A percentile compares a stretch with the other conserved stretches of the same genome.
Evolutionary conservation across 2,888 invertebrate species (phyloP).

Genomic region (Xestia xanthographa): DNA sequence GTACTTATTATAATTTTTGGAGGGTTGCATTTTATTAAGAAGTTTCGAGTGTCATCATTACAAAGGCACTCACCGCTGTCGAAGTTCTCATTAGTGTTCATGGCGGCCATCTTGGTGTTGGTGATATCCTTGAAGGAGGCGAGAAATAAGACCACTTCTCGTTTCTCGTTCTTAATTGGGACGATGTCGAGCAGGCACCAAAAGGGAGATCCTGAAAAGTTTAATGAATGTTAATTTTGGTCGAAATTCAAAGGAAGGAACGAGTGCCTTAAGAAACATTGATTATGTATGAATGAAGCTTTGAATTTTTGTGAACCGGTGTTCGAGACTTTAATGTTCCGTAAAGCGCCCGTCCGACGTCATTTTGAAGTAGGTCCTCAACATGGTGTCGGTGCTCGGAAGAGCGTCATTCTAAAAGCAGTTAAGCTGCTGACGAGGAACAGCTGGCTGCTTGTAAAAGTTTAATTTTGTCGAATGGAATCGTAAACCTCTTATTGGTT

Average conservation of each 20-base stretch:
- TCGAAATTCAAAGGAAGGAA: constrained; percentile 66
- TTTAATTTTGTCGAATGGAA: constrained; percentile 88
- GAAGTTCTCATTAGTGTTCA: constrained; percentile 95
- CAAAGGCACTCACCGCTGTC: constrained; percentile 94
- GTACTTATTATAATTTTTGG: constrained; percentile 67
- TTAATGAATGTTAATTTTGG: constrained; percentile 70
- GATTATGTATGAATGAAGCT: constrained; percentile 62
- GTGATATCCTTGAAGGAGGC: constrained; percentile 99
- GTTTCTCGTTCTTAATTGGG: constrained; percentile 99
- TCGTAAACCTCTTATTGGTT: constrained; percentile 88
- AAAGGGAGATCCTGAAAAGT: constrained; percentile 95
- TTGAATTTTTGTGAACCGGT: constrained; percentile 37
- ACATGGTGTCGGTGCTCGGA: constrained; percentile 49
- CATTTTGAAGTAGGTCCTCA: constrained; percentile 61
- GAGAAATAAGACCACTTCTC: constrained; percentile 98
- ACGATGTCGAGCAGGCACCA: constrained; percentile 99
- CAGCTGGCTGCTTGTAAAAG: constrained; percentile 86
- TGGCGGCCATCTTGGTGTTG: constrained; percentile 96
- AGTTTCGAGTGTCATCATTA: constrained; percentile 67
- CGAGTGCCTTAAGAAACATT: constrained; percentile 53
- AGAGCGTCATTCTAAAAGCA: constrained; percentile 67
- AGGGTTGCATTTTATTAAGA: constrained; percentile 73
- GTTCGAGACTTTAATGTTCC: constrained; percentile 38
- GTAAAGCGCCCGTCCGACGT: constrained; percentile 27
- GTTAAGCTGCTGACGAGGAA: constrained; percentile 79